These are phyloP conservation scores for Diogma glabrata DNA, from an alignment of 2,888 invertebrate species.

Conservation along the genomic window DNA sequence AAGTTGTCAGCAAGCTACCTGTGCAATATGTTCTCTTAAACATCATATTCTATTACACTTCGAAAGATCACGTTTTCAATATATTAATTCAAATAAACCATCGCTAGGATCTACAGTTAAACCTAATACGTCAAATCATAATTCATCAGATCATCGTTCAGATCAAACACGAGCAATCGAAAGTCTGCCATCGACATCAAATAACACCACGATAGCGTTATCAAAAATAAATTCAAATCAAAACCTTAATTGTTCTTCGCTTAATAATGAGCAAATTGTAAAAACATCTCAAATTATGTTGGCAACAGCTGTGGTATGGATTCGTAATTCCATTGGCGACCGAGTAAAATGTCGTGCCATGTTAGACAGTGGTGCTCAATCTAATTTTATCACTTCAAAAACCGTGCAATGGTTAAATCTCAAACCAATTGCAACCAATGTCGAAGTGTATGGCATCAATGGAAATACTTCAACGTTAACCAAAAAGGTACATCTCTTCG, in stretches of 20 bases:
- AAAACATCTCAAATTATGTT: not conserved
- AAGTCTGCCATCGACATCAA: not conserved
- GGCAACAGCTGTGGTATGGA: not conserved
- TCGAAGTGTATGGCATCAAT: not conserved
- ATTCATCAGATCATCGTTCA: not conserved
- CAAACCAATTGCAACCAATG: not conserved
- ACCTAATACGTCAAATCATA: not conserved
- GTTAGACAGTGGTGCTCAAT: not conserved
- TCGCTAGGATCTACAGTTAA: not conserved
- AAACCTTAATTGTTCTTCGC: not conserved
- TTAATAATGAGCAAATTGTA: not conserved
- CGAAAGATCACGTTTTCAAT: not conserved
- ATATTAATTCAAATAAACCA: not conserved
- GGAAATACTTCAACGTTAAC: not conserved
- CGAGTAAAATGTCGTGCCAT: not conserved
- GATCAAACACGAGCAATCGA: not conserved
- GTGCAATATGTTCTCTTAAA: too few relatives aligned
- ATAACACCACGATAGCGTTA: not conserved
- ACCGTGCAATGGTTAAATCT: not conserved
- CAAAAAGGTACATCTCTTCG: not conserved
- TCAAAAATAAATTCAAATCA: not conserved
- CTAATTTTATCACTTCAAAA: not conserved
- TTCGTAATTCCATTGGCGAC: not conserved
- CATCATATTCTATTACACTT: too few relatives aligned
- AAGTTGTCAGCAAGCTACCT: too few relatives aligned